Conservation (phyloP, 1,140 invertebrate species). For the Triops longicaudatus region DNA sequence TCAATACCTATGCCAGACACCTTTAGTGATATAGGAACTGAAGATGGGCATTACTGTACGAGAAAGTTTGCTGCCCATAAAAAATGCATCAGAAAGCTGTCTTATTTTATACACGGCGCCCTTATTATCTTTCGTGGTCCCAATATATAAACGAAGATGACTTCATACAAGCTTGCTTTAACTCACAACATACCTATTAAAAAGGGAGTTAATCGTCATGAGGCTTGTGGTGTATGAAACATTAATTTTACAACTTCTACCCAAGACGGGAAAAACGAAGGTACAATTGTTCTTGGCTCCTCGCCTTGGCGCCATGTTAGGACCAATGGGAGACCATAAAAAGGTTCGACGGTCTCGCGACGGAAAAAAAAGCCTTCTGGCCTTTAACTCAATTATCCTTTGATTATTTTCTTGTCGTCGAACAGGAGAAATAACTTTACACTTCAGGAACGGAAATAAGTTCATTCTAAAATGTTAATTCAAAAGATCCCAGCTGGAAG, state of each 20-base stretch:
- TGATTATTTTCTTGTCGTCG: not conserved
- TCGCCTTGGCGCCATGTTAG: constrained; percentile 9
- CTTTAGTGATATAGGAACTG: not conserved
- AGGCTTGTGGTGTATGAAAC: not conserved
- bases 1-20: constrained; percentile 8
- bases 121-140: not conserved
- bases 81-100: constrained; percentile 4
- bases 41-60: constrained; percentile 3
- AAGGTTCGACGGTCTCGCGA: not conserved
- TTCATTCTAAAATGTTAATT: not conserved
- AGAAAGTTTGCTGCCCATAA: not conserved
- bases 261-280: not conserved
- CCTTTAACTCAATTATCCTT: constrained; percentile 7
- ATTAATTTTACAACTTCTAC: not conserved
- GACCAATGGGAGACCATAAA: not conserved
- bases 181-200: not conserved
- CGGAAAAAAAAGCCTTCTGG: not conserved
- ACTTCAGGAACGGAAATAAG: not conserved
- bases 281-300: not conserved
- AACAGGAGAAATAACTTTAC: not conserved
- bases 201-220: not conserved
- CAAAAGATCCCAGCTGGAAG: not conserved
- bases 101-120: not conserved
- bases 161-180: not conserved
- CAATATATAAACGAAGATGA: not conserved